phyloP scores from a whole-genome alignment of 2,113 vertebrate genomes.

The Macquaria australasica region DNA sequence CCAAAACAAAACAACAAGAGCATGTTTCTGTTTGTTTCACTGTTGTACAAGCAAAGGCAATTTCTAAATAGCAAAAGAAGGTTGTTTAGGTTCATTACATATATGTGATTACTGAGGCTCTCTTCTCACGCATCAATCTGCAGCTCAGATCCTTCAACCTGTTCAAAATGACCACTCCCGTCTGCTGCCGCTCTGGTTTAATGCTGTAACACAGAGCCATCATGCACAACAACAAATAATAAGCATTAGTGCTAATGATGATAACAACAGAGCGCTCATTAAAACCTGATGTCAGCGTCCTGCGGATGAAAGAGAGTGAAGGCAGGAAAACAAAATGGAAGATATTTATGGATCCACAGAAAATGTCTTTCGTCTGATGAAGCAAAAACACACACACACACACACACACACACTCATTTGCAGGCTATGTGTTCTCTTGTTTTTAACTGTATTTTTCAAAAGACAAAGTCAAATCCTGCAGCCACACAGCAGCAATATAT shows the following conservation, averaged over 20 bases:
- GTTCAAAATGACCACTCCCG: constrained; percentile 11
- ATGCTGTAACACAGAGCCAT: constrained; percentile 6
- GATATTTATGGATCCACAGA: constrained; percentile 55
- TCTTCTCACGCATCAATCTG: neutral
- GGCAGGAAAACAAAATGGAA: constrained; percentile 23
- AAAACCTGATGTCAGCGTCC: constrained; percentile 52
- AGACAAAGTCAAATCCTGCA: constrained; percentile 27
- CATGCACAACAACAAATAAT: constrained; percentile 47
- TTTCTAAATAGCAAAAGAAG: neutral
- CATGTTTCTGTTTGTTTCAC: neutral
- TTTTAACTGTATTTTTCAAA: constrained; percentile 38
- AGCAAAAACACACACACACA: neutral
- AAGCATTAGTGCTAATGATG: constrained; percentile 62
- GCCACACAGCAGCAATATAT: constrained; percentile 9
- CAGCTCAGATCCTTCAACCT: constrained; percentile 1
- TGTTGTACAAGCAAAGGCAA: too few species aligned
- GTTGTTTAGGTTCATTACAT: neutral
- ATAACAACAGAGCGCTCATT: constrained; percentile 56
- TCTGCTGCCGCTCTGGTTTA: neutral
- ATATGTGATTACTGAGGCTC: neutral
- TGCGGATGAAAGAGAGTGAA: constrained; percentile 38
- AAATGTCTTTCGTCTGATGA: constrained; percentile 23
- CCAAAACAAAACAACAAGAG: neutral
- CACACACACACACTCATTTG: constrained; percentile 7
- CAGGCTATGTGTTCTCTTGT: constrained; percentile 4